Base-by-base conservation (phyloP, 2,113 vertebrate genomes). In the Dipodomys spectabilis region DNA sequence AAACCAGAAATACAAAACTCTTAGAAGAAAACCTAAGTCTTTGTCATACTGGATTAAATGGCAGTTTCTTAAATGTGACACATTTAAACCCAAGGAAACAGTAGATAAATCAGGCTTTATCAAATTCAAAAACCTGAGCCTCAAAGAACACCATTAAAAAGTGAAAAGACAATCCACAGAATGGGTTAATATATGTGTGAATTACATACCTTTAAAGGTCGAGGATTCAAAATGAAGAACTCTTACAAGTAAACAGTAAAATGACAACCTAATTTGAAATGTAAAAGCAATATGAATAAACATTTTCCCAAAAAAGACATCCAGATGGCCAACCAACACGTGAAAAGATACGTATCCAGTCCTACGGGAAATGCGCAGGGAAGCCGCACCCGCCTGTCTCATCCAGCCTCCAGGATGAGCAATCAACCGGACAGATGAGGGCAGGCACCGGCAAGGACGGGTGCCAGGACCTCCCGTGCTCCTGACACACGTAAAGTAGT, bases 231-330 rank as follows among this genome's bases (percentile, higher is more conserved):
- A 85, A 44, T 65, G 72, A 23, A 62, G 16, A 67, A 53, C 20
- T 77, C 30, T 75, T 27, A 75, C 27, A 80, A 87, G n/a, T 44
- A 20, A 68, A 71, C 22, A 64, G 65, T 57, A 16, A 82, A 90
- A 83, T n/a, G 16, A 39, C 60, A 91, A 23, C 18, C 7, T 28
- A 69, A 68, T 81, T 77, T n/a, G 75, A 94, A 85, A 83, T 90
- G 19, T 23, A 30, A 35, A 79, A 78, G 62, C 30, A 45, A 69
- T 57, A 68, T 44, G 44, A 90, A 69, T 6, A 91, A 62, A 91
- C 19, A 45, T 30, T 69, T 49, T 62, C 81, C 44, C 44, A 77
- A 5, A 84, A 35, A 84, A 15, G 9, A 32, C 7, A 6, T 4
- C 28, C 32, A 60, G 12, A 82, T 65, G 32, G 53, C 16, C 30